phyloP scores from a whole-genome alignment of 2,888 invertebrate species.

The Choristoneura rosaceana region DNA sequence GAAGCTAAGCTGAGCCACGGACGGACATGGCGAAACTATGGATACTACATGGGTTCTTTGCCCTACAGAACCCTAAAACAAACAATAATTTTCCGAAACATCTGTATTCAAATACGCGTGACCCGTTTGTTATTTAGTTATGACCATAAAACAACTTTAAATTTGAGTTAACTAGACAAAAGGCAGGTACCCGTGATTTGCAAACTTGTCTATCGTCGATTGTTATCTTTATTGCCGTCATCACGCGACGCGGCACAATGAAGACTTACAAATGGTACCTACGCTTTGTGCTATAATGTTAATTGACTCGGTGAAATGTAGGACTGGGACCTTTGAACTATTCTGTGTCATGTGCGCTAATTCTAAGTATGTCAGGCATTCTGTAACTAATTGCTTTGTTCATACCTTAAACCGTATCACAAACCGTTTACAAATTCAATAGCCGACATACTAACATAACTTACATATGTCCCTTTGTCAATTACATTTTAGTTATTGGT shows the following conservation, averaged over 20 bases:
- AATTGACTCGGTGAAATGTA: slow-evolving; percentile 34
- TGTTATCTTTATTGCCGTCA: slow-evolving; percentile 35
- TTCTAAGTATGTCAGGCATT: slow-evolving; percentile 15
- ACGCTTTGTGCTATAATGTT: slow-evolving; percentile 33
- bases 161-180: slow-evolving; percentile 31
- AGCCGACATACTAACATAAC: background rate
- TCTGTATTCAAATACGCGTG: slow-evolving; percentile 13
- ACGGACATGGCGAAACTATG: background rate
- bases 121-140: slow-evolving; percentile 20
- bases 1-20: too few relatives aligned
- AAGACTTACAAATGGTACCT: slow-evolving; percentile 39
- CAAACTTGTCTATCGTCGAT: slow-evolving; percentile 36
- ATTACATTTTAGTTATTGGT: background rate
- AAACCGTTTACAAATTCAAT: background rate
- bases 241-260: slow-evolving; percentile 39
- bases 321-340: slow-evolving; percentile 21
- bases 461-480: background rate
- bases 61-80: background rate
- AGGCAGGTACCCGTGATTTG: slow-evolving; percentile 30
- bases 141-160: slow-evolving; percentile 28
- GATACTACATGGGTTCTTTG: background rate
- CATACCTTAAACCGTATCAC: background rate
- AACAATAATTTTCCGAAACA: background rate
- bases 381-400: slow-evolving; percentile 5
- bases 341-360: slow-evolving; percentile 3